phyloP scores from a whole-genome alignment of 1,140 invertebrate species.

The Schlechtendalia chinensis region DNA sequence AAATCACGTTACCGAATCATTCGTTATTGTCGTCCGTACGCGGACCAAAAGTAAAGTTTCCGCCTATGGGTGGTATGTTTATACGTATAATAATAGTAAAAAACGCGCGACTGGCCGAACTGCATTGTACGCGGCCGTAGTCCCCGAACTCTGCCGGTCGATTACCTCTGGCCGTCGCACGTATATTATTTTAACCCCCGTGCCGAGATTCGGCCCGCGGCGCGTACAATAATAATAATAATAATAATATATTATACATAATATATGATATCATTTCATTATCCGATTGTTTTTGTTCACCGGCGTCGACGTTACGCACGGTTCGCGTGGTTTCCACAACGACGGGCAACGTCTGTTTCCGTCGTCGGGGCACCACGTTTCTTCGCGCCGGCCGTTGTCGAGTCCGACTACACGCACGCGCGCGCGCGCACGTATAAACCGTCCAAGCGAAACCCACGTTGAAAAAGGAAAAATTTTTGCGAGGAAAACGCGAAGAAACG shows the following conservation, averaged over 20 bases:
- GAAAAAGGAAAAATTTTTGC: no score
- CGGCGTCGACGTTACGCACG: constrained; percentile 18
- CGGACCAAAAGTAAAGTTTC: constrained; percentile 32
- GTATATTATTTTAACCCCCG: background rate
- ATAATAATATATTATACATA: no score
- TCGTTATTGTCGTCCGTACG: background rate
- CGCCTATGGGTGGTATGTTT: constrained; percentile 49
- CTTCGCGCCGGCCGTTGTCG: no score
- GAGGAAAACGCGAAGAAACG: no score
- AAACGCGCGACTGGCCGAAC: background rate
- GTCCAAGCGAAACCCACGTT: no score
- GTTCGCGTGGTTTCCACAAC: constrained; percentile 6
- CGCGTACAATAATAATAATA: no score
- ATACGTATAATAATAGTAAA: background rate
- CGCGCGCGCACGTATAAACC: no score
- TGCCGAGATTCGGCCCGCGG: no score
- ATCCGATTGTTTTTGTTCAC: constrained; percentile 43
- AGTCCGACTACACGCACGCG: no score
- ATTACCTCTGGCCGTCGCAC: background rate
- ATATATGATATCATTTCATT: background rate
- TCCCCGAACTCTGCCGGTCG: background rate
- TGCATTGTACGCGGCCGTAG: background rate
- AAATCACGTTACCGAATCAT: constrained; percentile 11
- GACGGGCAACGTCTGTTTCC: no score
- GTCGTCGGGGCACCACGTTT: no score